A percentile compares a stretch with the other conserved stretches of the same genome.
These are phyloP conservation scores for Hydrochoerus hydrochaeris DNA, from an alignment of 2,113 vertebrate genomes.

Conservation along the genomic window DNA sequence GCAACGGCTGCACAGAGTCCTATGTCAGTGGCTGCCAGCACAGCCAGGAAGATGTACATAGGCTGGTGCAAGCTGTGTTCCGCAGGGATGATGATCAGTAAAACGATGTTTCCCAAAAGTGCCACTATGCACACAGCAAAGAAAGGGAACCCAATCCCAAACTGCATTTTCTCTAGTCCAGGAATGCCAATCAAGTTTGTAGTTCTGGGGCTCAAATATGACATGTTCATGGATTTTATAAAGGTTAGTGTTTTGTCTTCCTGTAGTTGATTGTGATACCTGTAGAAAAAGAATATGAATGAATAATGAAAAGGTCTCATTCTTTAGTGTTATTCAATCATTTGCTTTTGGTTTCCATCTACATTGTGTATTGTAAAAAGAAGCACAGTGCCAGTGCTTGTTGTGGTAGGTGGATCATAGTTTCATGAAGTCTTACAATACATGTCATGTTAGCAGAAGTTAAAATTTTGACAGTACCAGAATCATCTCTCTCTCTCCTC, in stretches of 20 bases:
- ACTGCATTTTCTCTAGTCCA: background rate
- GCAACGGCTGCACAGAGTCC: background rate
- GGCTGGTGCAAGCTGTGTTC: background rate
- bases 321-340: background rate
- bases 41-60: background rate
- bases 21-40: background rate
- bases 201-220: conserved; percentile 39
- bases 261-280: background rate
- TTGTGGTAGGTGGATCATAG: too few species aligned
- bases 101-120: background rate
- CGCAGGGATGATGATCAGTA: background rate
- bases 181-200: conserved; percentile 59
- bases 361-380: background rate
- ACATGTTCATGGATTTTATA: background rate
- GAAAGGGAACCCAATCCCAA: conserved; percentile 54
- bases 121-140: background rate
- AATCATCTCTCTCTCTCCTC: background rate
- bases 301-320: background rate
- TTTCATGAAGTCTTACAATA: background rate
- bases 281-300: background rate
- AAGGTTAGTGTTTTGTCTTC: background rate
- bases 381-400: too few species aligned
- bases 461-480: background rate
- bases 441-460: background rate
- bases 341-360: background rate